Base-by-base conservation (phyloP, 2,888 invertebrate genomes). In the Caenorhabditis uteleia region DNA sequence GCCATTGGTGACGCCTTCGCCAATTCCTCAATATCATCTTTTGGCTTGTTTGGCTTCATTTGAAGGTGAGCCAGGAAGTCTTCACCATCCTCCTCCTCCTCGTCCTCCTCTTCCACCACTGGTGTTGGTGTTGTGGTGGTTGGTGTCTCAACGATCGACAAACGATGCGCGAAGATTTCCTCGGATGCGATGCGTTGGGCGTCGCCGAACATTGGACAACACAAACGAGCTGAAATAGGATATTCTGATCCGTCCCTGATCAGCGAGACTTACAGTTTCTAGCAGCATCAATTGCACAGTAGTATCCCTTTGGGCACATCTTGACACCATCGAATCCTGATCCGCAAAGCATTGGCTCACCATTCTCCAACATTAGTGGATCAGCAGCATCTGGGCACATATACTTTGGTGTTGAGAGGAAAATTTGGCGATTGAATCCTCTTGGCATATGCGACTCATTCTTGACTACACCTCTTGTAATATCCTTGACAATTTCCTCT, bases 301-400 rank as follows among this genome's bases (percentile, higher is more conserved):
- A 83, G 66, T 73, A 80, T 55, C 82, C 80, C 33, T 55, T 56
- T 7, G 82, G 80, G 36, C 83, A 83, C 70, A 83, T 71, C 29
- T 78, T 73, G 23, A 77, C 59, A 27, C 83, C 83, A 62, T 83
- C 83, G 50, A 80, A 76, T 12, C 83, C 83, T 21, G 79, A 66
- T 40, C 83, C 83, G 54, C 83, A 83, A 8, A 67, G 60, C 49
- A 67, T 59, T 25, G 70, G 70, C 36, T 60, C 57, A 12, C 69
- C 69, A 38, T 70, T 68, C 42, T 64, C 61, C 12, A 60, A 50
- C 62, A 68, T 68, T 47, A 75, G 55, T 50, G 75, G 75, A 45
- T 75, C 75, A 14, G 74, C 71, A 8, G 75, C 75, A 36, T 75
- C 75, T 31, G 75, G 75, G 60, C 75, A 75, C 65, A 74, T 74